A percentile compares a stretch with the other conserved stretches of the same genome.
Evolutionary conservation across 2,888 invertebrate genomes (phyloP).

Genomic region (Malthinus flaveolus): DNA sequence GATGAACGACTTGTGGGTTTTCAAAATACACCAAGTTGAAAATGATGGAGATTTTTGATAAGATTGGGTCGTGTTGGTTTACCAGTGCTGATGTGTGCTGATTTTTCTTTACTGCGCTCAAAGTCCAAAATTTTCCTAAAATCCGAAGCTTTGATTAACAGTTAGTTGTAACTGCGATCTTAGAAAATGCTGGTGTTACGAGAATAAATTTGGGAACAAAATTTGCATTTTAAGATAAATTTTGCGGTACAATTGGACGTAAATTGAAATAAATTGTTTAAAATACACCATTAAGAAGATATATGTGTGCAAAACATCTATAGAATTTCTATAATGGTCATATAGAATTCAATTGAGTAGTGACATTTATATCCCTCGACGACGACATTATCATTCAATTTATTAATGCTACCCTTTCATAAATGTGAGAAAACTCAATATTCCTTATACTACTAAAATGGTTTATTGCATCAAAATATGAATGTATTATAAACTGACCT

Average conservation of each 20-base stretch:
- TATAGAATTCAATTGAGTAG: conserved; percentile 33
- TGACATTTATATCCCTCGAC: conserved; percentile 38
- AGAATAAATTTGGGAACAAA: too few relatives aligned
- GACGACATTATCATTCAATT: conserved; percentile 39
- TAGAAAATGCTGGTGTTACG: too few relatives aligned
- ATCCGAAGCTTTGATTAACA: too few relatives aligned
- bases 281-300: conserved; percentile 31
- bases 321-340: conserved; percentile 27
- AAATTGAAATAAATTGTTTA: conserved; percentile 28
- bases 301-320: conserved; percentile 26
- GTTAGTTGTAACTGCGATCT: too few relatives aligned
- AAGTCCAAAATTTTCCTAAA: too few relatives aligned
- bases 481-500: conserved; percentile 20
- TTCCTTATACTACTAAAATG: conserved; percentile 14
- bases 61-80: too few relatives aligned
- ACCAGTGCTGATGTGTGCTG: too few relatives aligned
- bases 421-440: conserved; percentile 27
- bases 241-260: conserved; percentile 14
- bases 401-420: conserved; percentile 31
- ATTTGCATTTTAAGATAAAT: neutral
- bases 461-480: conserved; percentile 19
- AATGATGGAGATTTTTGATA: neutral
- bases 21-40: neutral
- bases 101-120: too few relatives aligned
- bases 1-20: conserved; percentile 3